Percentiles rank a stretch among this genome's conserved stretches.
These are phyloP conservation scores for Sylvietta virens DNA, from an alignment of 2,113 vertebrate genomes.

Conservation along the genomic window DNA sequence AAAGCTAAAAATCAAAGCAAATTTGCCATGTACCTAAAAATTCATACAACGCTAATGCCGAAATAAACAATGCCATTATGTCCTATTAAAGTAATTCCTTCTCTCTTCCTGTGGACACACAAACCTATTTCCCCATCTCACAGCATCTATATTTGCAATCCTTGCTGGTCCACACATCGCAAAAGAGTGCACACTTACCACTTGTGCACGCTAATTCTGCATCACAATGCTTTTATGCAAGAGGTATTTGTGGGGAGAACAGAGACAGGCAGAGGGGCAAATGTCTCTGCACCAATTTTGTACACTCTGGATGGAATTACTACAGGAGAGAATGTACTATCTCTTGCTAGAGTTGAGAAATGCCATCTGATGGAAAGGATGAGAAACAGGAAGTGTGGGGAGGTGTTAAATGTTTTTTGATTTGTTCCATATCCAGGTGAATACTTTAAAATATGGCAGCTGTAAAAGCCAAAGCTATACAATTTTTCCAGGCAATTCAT, in stretches of 20 bases:
- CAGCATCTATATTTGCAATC: background rate
- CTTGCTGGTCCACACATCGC: background rate
- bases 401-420: background rate
- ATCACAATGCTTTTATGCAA: accelerated
- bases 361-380: background rate
- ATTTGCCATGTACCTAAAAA: background rate
- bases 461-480: background rate
- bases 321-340: background rate
- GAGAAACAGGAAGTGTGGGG: background rate
- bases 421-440: background rate
- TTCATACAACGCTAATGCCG: background rate
- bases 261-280: background rate
- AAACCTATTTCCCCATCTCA: background rate
- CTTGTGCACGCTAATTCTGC: background rate
- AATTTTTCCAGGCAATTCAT: background rate
- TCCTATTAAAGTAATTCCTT: background rate
- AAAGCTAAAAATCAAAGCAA: background rate
- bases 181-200: background rate
- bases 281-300: background rate
- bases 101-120: background rate
- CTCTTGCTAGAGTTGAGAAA: background rate
- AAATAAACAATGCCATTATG: background rate
- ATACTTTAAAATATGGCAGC: background rate
- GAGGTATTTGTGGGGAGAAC: background rate
- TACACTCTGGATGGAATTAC: background rate